Conservation (phyloP, 1,140 invertebrate species). For the Lanistes nyassanus region DNA sequence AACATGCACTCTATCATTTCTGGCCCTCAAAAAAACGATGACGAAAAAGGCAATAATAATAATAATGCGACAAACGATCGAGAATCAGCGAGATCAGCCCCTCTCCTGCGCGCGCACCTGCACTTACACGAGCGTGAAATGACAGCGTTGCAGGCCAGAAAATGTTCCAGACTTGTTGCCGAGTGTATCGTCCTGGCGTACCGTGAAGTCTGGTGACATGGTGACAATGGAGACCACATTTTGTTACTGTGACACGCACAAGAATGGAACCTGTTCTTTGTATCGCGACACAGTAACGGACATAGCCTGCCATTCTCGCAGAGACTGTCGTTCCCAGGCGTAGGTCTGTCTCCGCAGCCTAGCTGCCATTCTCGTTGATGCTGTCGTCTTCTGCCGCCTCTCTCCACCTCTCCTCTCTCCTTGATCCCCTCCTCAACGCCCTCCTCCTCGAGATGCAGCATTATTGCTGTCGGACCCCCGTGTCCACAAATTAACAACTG, state of each 20-base stretch:
- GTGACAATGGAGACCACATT: conserved; percentile 24
- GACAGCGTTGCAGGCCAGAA: too few species aligned
- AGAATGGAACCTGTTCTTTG: conserved; percentile 25
- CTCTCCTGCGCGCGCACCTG: too few species aligned
- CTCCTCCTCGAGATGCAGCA: too few species aligned
- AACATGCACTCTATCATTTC: background rate
- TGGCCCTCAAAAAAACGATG: background rate
- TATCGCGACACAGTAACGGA: conserved; percentile 31
- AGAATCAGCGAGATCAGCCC: too few species aligned
- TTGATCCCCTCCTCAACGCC: too few species aligned
- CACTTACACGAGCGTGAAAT: too few species aligned
- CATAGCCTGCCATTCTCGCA: conserved; percentile 21
- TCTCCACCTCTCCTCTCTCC: too few species aligned
- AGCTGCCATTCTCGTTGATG: background rate
- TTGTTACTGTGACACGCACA: conserved; percentile 31
- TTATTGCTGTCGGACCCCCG: too few species aligned
- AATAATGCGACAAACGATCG: background rate
- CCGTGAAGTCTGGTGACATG: too few species aligned
- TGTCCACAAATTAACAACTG: too few species aligned
- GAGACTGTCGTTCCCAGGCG: background rate
- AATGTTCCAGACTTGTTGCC: too few species aligned
- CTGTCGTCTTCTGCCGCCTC: conserved; percentile 1
- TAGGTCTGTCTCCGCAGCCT: background rate
- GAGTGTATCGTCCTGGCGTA: too few species aligned
- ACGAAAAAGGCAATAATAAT: background rate